phyloP scores from a whole-genome alignment of 2,113 vertebrate species.

The Hippocampus guttulatus region DNA sequence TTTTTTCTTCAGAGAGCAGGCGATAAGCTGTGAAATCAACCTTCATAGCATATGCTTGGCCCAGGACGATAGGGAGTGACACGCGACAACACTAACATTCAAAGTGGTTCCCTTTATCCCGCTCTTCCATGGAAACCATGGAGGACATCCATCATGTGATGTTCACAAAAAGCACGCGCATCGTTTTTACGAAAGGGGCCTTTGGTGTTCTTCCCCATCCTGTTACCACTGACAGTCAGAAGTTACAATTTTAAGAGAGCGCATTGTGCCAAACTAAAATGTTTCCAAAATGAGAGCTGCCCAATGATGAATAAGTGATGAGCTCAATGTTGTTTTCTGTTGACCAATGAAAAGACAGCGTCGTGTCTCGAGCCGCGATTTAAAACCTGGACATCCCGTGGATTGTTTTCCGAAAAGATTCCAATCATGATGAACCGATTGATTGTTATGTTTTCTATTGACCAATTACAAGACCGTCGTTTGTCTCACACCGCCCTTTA shows the following conservation, averaged over 20 bases:
- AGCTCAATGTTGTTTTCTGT: neutral
- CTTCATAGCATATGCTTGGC: slow-evolving; percentile 41
- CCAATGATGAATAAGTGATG: no score
- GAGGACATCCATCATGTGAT: neutral
- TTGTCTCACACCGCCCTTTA: no score
- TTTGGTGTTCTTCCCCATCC: neutral
- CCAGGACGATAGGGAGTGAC: slow-evolving; percentile 13
- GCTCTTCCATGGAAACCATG: neutral
- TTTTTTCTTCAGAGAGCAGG: slow-evolving; percentile 23
- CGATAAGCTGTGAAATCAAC: slow-evolving; percentile 51
- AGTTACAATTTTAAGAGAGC: no score
- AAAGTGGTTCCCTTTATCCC: slow-evolving; percentile 19
- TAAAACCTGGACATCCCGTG: no score
- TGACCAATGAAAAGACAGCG: neutral
- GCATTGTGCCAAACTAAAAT: no score
- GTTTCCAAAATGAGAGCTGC: no score
- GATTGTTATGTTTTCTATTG: no score
- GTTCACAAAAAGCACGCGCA: neutral
- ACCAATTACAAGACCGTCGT: no score
- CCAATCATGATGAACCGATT: no score
- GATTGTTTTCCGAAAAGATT: no score
- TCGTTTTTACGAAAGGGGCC: neutral
- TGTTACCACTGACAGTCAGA: neutral
- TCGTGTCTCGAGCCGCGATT: no score
- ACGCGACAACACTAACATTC: slow-evolving; percentile 35